phyloP scores from a whole-genome alignment of 2,113 vertebrate genomes.

The Trematocara unimaculatum region DNA sequence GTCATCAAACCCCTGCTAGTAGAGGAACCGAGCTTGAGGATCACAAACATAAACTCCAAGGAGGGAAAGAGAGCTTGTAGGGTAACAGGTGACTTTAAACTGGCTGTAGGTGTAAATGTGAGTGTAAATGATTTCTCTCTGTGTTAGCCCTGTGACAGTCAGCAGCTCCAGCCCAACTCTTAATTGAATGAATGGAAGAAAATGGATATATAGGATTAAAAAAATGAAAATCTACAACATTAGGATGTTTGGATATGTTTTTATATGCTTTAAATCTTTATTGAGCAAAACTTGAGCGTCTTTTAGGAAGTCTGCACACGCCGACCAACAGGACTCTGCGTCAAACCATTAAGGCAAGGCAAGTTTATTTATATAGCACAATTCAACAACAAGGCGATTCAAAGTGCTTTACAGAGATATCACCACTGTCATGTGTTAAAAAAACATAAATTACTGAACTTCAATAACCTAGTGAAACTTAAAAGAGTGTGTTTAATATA shows the following conservation, averaged over 20 bases:
- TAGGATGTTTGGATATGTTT: accelerated
- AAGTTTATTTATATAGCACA: no score
- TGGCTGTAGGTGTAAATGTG: neutral
- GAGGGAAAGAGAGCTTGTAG: neutral
- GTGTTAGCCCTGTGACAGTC: neutral
- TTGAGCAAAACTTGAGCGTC: neutral
- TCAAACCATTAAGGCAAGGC: neutral
- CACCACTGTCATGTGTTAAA: no score
- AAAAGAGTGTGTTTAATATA: no score
- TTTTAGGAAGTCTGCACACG: neutral
- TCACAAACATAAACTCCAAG: neutral
- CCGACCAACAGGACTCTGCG: neutral
- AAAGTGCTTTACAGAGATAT: no score
- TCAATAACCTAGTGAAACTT: no score
- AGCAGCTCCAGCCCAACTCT: neutral
- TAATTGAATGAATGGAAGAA: neutral
- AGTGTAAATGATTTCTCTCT: neutral
- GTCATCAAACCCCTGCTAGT: neutral
- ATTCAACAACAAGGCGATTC: no score
- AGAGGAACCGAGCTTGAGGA: neutral
- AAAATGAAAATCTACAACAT: neutral
- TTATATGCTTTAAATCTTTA: neutral
- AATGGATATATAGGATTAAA: neutral
- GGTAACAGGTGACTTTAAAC: neutral
- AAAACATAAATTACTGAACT: no score